phyloP scores from a whole-genome alignment of 2,888 invertebrate genomes.

The Panzeria rudis region DNA sequence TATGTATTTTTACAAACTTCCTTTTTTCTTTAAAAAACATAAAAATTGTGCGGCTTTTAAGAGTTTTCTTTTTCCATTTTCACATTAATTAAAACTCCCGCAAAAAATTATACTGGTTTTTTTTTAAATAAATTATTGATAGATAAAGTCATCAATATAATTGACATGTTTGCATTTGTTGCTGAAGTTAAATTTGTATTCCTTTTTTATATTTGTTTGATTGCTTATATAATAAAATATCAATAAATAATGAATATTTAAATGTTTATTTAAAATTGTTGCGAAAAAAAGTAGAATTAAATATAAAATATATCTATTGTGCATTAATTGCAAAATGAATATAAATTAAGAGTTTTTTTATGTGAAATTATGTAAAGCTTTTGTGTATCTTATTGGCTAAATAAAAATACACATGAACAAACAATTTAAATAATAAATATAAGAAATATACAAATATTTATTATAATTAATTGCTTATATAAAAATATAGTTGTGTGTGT shows the following conservation, averaged over 20 bases:
- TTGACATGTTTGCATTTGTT: slow-evolving; percentile 41
- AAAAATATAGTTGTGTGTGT: not conserved
- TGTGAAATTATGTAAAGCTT: not conserved
- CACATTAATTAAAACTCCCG: not conserved
- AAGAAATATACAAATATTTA: not conserved
- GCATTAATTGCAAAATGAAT: slow-evolving; percentile 29
- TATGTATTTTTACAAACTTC: not conserved
- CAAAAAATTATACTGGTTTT: not conserved
- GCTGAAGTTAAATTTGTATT: slow-evolving; percentile 17
- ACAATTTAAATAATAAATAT: not conserved
- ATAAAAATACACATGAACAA: not conserved
- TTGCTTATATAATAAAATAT: slow-evolving; percentile 39
- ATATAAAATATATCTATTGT: slow-evolving; percentile 17
- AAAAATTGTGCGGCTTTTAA: not conserved
- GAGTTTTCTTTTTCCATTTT: not conserved
- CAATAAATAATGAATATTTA: slow-evolving; percentile 52
- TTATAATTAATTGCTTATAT: slow-evolving; percentile 16
- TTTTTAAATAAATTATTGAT: slow-evolving; percentile 26
- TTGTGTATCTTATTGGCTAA: not conserved
- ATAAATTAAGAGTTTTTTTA: slow-evolving; percentile 27
- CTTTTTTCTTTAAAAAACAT: not conserved
- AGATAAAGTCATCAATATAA: slow-evolving; percentile 55
- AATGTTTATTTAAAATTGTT: slow-evolving; percentile 19
- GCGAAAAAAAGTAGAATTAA: not conserved
- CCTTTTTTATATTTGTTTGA: not conserved